Conservation (phyloP, 2,888 invertebrate genomes). For the Pyralis farinalis region DNA sequence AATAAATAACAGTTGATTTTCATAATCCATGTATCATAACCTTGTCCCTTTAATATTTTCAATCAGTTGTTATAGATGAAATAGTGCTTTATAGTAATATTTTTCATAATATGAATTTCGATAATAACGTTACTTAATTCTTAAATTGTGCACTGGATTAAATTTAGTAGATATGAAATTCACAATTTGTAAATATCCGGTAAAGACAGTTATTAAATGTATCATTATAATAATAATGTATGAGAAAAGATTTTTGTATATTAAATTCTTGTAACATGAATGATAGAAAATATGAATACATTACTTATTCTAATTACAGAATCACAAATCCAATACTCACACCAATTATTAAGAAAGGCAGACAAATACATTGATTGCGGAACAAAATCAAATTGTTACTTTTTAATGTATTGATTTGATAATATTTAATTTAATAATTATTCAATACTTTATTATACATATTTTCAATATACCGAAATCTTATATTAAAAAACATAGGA, state of each 20-base stretch:
- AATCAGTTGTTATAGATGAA: conserved; percentile 52
- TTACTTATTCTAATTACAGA: conserved; percentile 67
- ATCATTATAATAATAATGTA: conserved; percentile 52
- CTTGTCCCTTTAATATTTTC: conserved; percentile 37
- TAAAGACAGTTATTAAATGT: conserved; percentile 45
- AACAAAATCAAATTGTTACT: conserved; percentile 5
- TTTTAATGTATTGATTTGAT: conserved; percentile 13
- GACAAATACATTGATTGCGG: conserved; percentile 1
- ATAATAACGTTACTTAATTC: conserved; percentile 40
- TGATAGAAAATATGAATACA: conserved; percentile 77
- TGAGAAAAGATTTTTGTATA: conserved; percentile 61
- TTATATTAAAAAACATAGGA: too few species aligned
- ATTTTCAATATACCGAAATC: not conserved
- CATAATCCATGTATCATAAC: conserved; percentile 42
- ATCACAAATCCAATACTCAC: conserved; percentile 72
- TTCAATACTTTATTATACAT: not conserved
- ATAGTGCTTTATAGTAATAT: conserved; percentile 59
- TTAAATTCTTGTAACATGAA: conserved; percentile 60
- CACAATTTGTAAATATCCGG: conserved; percentile 51
- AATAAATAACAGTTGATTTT: conserved; percentile 67
- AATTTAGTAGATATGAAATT: conserved; percentile 55
- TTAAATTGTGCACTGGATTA: conserved; percentile 50
- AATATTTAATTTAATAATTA: not conserved
- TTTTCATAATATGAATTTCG: conserved; percentile 60
- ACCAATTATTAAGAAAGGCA: conserved; percentile 20